Percentiles rank a stretch among this genome's conserved stretches.
These are phyloP conservation scores for Pantala flavescens DNA, from an alignment of 1,140 invertebrate genomes.

Conservation along the genomic window DNA sequence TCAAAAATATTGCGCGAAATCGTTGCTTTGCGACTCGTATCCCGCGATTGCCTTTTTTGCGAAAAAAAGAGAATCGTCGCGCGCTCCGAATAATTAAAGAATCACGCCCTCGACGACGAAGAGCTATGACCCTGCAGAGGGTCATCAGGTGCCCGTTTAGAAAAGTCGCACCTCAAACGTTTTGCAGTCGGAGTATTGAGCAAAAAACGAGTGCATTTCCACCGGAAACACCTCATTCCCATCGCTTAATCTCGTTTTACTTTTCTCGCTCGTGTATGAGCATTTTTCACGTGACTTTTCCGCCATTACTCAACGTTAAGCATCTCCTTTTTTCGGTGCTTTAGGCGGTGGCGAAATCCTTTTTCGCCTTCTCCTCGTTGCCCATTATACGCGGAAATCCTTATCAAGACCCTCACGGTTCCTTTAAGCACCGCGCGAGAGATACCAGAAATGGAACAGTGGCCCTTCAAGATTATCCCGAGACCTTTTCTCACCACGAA, in stretches of 20 bases:
- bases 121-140: too few species aligned
- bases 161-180: too few species aligned
- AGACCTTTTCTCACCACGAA: not conserved
- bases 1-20: too few species aligned
- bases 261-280: not conserved
- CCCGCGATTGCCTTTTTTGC: too few species aligned
- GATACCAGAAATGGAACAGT: not conserved
- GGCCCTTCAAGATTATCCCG: slow-evolving; percentile 1
- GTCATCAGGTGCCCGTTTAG: too few species aligned
- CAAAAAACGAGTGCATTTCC: too few species aligned
- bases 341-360: not conserved
- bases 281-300: not conserved
- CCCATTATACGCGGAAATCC: not conserved
- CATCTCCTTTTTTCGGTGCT: not conserved
- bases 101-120: too few species aligned
- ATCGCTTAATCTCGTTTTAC: not conserved
- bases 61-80: too few species aligned
- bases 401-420: not conserved
- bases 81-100: too few species aligned
- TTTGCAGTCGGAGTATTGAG: too few species aligned
- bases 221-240: too few species aligned
- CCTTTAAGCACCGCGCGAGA: not conserved
- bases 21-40: too few species aligned
- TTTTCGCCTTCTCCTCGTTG: not conserved
- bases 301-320: not conserved